Base-by-base conservation (phyloP, 1,140 invertebrate genomes). In the Nasonia vitripennis region DNA sequence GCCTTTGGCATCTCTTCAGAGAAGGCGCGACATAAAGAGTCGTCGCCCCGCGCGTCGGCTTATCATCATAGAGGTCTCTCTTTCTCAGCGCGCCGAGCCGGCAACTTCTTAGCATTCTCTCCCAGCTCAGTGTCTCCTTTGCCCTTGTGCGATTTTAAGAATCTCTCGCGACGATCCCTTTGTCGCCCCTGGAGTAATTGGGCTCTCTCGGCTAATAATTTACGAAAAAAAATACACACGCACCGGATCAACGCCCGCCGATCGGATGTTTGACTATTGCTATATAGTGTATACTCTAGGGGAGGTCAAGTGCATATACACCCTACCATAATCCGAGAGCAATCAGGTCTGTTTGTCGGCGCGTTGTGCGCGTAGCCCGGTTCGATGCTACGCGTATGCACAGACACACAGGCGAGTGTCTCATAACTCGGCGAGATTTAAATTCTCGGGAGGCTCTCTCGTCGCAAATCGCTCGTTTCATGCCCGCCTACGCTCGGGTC, bases 381-480 rank as follows among this genome's bases (percentile, higher is more conserved):
- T 20, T 67, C 23, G 20, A 17, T 23, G 11, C 27, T 27, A 23
- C n/a, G 67, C 34, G 23, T 48, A 12, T 34, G 20, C 6, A 45
- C 45, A 14, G 7, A 10, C 41, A 9, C 7, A 41, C 34, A 12
- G 31, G 17, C 23, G 20, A 6, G 9, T 11, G 11, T 34, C 31
- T 34, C 17, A 27, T 41, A n/a, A 31, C 14, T 27, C 37, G 75
- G 20, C 41, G 12, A 78, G 75, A 37, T 68, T 81, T 71, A 81
- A 71, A 81, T 51, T 71, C 41, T 31, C n/a, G 6, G 55, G 20
- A 31, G 27, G 41, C 31, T 14, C 11, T 73, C 11, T 73, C 14
- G 37, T n/a, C 78, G 48, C 45, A 74, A 85, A 81, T 85, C 84
- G 84, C 84, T 85, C 84, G 78, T 85, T 85, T 85, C 71, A 85